Evolutionary conservation across 2,113 vertebrate genomes (phyloP).

Genomic region (Sinocyclocheilus anshuiensis): DNA sequence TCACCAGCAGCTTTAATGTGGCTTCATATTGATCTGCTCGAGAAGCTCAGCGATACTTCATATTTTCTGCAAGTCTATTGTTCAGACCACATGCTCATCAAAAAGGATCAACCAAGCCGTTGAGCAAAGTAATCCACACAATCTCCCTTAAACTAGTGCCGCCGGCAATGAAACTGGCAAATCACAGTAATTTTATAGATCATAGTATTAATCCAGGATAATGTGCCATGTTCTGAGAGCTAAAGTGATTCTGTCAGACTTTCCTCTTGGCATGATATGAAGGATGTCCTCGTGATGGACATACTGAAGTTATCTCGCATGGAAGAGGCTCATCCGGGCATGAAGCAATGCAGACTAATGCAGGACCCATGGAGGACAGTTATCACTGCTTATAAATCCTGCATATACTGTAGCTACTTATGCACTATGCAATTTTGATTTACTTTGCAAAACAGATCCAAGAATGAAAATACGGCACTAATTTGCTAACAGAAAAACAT

Average conservation of each 20-base stretch:
- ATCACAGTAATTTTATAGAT: background rate
- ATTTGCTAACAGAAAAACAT: background rate
- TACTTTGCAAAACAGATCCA: too few relatives aligned
- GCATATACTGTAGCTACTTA: background rate
- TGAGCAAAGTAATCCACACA: constrained; percentile 16
- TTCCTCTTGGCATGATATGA: background rate
- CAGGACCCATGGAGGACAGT: constrained; percentile 5
- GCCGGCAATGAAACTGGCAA: background rate
- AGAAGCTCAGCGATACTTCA: constrained; percentile 45
- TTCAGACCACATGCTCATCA: constrained; percentile 1
- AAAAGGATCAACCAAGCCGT: background rate
- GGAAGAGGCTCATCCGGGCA: background rate
- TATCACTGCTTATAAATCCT: background rate
- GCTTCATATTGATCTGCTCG: constrained; percentile 47
- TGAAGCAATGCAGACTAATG: constrained; percentile 3
- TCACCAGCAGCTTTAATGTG: constrained; percentile 43
- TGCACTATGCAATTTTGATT: background rate
- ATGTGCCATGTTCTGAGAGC: background rate
- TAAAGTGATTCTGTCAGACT: background rate
- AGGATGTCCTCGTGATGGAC: background rate
- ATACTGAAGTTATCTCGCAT: background rate
- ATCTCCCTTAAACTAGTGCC: background rate
- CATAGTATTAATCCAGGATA: background rate
- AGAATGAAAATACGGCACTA: background rate
- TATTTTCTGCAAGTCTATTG: constrained; percentile 37